These are phyloP conservation scores for Smutsia temminckii DNA, from an alignment of 2,797 vertebrate species.

Conservation along the genomic window DNA sequence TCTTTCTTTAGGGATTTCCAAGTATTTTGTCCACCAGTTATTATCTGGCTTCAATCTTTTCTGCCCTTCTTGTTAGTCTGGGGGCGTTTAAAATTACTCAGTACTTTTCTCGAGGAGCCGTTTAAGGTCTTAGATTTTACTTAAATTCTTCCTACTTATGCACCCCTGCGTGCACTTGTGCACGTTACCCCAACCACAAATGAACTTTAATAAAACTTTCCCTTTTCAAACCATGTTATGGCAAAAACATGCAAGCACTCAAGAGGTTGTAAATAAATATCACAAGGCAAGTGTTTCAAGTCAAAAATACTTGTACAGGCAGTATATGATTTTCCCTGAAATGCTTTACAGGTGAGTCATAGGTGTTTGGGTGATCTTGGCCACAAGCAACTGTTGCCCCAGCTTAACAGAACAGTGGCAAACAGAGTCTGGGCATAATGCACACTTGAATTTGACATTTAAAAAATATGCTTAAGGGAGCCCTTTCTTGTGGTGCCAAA, in stretches of 20 bases:
- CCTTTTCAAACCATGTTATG: slow-evolving; percentile 48
- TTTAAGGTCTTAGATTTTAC: background rate
- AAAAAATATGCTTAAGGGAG: slow-evolving; percentile 6
- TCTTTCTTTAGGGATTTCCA: background rate
- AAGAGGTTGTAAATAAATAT: slow-evolving; percentile 75
- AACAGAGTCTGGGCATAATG: background rate
- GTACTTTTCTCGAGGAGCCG: background rate
- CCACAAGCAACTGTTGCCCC: slow-evolving; percentile 65
- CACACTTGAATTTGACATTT: slow-evolving; percentile 34
- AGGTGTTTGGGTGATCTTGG: slow-evolving; percentile 73
- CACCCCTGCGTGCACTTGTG: background rate
- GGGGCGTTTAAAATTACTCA: background rate
- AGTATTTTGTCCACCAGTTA: background rate
- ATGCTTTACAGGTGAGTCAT: slow-evolving; percentile 86
- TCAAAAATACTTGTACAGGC: slow-evolving; percentile 80
- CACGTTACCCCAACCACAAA: background rate
- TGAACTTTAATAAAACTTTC: slow-evolving; percentile 42
- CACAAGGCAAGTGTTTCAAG: slow-evolving; percentile 75
- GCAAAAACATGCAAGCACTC: slow-evolving; percentile 68
- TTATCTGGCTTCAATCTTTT: background rate
- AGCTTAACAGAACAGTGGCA: slow-evolving; percentile 52
- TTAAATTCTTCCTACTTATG: background rate
- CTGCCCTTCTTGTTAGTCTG: background rate
- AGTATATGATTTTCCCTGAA: slow-evolving; percentile 82
- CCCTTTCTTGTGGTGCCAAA: slow-evolving; percentile 5